Base-by-base conservation (phyloP, 2,888 invertebrate genomes). In the Mythimna lalbum region DNA sequence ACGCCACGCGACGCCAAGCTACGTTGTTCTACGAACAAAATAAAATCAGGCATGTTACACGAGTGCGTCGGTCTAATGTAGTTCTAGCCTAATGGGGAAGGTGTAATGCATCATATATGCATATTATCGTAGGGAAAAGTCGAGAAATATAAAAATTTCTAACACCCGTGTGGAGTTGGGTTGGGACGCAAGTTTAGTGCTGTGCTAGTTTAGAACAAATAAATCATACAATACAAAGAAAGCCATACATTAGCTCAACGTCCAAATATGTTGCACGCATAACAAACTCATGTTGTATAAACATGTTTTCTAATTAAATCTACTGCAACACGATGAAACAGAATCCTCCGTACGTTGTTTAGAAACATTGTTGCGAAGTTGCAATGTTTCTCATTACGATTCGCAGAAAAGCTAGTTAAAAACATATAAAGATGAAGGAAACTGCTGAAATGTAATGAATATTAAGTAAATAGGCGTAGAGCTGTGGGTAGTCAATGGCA, bases 241-340 rank as follows among this genome's bases (percentile, higher is more conserved):
- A 65, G 23, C 36, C 17, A 55, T 60, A 59, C 53, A 14, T 64
- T 62, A 65, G 36, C 62, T 69, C 77, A 69, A 78, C 64, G 36
- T 81, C 55, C 62, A 76, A 80, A 77, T 70, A 77, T 63, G 64
- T 52, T 56, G 14, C 36, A 56, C 4, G 43, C 36, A 50, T 64
- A 81, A 76, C 60, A 77, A 69, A 14, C 56, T 23, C 21, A 14
- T 81, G 52, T 78, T 76, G 19, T 81, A 49, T 81, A 81, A 81
- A 77, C 56, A 81, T 31, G 33, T 27, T 81, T 49, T 27, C 50
- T 53, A 81, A 59, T 67, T 43, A 62, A 76, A 80, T 76, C 23
- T 57, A 62, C 64, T 36, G 68, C 23, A 64, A 27, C 56, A 49
- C 12, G 50, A 64, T 76, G 77, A 65, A 71, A 78, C 36, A 6